A percentile compares a stretch with the other conserved stretches of the same genome.
These are phyloP conservation scores for Acipenser oxyrinchus DNA, from an alignment of 2,797 vertebrate genomes.

Conservation along the genomic window DNA sequence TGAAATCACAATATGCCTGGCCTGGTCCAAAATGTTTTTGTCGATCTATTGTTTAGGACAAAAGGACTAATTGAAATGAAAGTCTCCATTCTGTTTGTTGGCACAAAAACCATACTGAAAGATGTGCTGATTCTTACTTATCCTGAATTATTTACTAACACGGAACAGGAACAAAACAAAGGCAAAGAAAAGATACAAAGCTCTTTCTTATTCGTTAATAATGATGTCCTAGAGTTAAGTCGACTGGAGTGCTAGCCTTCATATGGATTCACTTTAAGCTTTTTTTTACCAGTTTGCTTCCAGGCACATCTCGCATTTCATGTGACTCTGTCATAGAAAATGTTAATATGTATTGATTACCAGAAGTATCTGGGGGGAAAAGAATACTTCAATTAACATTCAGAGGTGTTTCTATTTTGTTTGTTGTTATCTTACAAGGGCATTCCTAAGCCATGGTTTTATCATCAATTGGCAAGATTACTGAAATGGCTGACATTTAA, in stretches of 20 bases:
- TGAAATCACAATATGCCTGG: slow-evolving; percentile 54
- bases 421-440: too few species aligned
- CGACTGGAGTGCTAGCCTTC: slow-evolving; percentile 13
- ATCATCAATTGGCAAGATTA: too few species aligned
- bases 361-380: too few species aligned
- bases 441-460: too few species aligned
- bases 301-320: too few species aligned
- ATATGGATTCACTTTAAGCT: not conserved
- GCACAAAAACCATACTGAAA: slow-evolving; percentile 84
- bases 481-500: too few species aligned
- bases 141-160: slow-evolving; percentile 81
- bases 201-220: slow-evolving; percentile 12
- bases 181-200: slow-evolving; percentile 23
- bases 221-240: slow-evolving; percentile 21
- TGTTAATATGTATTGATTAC: too few species aligned
- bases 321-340: too few species aligned
- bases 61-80: slow-evolving; percentile 83
- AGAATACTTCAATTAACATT: too few species aligned
- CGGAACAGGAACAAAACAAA: slow-evolving; percentile 43
- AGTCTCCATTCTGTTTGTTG: slow-evolving; percentile 72
- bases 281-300: too few species aligned
- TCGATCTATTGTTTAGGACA: slow-evolving; percentile 76
- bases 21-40: slow-evolving; percentile 69
- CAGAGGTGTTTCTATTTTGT: too few species aligned
- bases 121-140: slow-evolving; percentile 73